Percentiles rank a stretch among this genome's conserved stretches.
Conservation (phyloP, 2,113 vertebrate genomes). For the Burhinus oedicnemus region DNA sequence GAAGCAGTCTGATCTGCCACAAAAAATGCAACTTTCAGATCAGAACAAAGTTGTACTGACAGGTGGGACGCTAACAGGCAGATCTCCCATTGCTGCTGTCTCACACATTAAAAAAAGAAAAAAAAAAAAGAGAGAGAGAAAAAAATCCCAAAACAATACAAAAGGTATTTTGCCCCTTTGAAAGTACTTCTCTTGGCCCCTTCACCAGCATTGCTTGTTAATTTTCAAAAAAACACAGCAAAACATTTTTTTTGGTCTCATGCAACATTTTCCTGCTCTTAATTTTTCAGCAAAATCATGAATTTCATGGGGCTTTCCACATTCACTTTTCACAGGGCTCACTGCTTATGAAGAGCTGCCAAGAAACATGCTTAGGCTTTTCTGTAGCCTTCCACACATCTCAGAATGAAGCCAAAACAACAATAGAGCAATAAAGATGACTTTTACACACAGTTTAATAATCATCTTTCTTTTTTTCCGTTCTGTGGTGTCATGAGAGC, state of each 20-base stretch:
- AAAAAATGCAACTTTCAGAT: not conserved
- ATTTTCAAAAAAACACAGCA: not conserved
- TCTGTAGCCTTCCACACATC: not conserved
- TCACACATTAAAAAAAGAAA: not conserved
- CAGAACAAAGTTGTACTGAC: not conserved
- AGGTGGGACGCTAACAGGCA: not conserved
- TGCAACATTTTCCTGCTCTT: not conserved
- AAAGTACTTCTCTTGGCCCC: not conserved
- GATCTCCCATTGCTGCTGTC: not conserved
- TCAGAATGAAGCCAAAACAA: conserved; percentile 38
- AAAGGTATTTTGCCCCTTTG: not conserved
- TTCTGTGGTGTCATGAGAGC: conserved; percentile 28
- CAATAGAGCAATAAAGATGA: conserved; percentile 37
- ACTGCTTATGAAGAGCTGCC: conserved; percentile 27
- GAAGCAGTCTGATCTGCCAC: not conserved
- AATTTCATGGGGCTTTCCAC: conserved; percentile 40
- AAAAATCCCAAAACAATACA: not conserved
- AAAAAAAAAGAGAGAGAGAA: not conserved
- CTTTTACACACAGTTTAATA: conserved; percentile 44
- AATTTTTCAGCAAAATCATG: conserved; percentile 14
- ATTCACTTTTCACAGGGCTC: not conserved
- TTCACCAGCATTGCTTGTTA: not conserved
- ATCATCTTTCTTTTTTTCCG: not conserved
- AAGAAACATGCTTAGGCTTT: conserved; percentile 7
- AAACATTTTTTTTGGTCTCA: not conserved